Evolutionary conservation across 1,140 invertebrate genomes (phyloP), one percentile per base, ranked within the genome.

Genomic region (Eriosoma lanigerum): DNA sequence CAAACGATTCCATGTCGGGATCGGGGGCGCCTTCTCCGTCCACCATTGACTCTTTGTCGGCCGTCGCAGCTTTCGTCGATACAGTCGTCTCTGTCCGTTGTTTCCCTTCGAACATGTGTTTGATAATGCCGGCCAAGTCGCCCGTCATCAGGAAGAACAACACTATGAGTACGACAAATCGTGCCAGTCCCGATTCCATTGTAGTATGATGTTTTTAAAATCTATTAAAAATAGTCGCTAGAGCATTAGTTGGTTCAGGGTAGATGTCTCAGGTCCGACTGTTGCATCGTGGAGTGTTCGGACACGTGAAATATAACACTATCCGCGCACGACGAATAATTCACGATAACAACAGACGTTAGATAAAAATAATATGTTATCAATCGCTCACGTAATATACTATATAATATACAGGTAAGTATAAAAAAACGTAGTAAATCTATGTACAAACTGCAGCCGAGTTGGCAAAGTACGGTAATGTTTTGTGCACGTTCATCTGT

Each of bases 121-220:
- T 78, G 58, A 83, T 46, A 9, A 83, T 44, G n/a, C 48, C 64
- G 26, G 81, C 26, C 26, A 81, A 62, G 54, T 83, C 82, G 19
- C 81, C 81, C 58, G 82, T 80, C 44, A 83, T 44, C 73, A 83
- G 62, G 56, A 83, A 81, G 52, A 83, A 83, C 44, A 83, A 24
- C 80, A 76, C 81, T 3, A 82, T 56, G 19, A 83, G 72, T 24
- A 83, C 68, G 68, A 52, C 56, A 21, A 82, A 70, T 15, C 81
- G 68, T 19, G 80, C 56, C 29, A 82, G 52, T 10, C 81, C 78
- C 19, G 81, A 81, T 58, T 82, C 81, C 81, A 82, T 82, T 12
- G 9, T 38, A 3, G 32, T 38, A 38, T 38, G n/a, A n/a, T n/a
- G n/a, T n/a, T n/a, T n/a, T n/a, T n/a, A n/a, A n/a, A n/a, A n/a